A percentile compares a stretch with the other conserved stretches of the same genome.
These are phyloP conservation scores for Chloebia gouldiae DNA, from an alignment of 2,113 vertebrate species.

Conservation along the genomic window DNA sequence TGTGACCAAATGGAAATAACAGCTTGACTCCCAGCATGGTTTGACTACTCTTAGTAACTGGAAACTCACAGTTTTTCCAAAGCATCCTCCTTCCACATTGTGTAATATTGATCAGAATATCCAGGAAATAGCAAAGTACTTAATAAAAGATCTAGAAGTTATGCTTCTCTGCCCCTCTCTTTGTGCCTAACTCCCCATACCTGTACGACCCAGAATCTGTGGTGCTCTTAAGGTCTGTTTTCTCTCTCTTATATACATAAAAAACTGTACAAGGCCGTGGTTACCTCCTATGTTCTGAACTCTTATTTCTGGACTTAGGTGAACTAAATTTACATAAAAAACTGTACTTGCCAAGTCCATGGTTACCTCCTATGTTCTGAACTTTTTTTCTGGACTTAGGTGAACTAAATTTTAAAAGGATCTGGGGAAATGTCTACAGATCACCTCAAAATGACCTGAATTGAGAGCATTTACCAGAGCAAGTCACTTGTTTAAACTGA, in stretches of 20 bases:
- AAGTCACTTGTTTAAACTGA: neutral
- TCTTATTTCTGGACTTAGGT: neutral
- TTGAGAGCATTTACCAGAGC: neutral
- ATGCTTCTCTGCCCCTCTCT: neutral
- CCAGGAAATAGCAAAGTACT: neutral
- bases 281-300: neutral
- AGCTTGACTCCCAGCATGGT: neutral
- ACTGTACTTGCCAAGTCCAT: neutral
- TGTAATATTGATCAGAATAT: neutral
- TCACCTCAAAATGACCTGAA: neutral
- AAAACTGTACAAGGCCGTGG: neutral
- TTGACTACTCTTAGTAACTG: neutral
- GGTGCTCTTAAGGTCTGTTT: neutral
- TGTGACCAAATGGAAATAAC: neutral
- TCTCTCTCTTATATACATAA: neutral
- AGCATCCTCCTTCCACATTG: neutral
- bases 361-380: neutral
- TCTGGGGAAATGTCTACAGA: neutral
- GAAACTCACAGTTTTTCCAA: neutral
- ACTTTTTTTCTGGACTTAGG: neutral
- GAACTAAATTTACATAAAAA: neutral
- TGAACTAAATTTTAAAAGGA: neutral
- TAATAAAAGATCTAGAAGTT: neutral
- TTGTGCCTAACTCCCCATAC: neutral
- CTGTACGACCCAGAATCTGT: neutral